A percentile compares a stretch with the other conserved stretches of the same genome.
These are phyloP conservation scores for Sminthurinus aureus DNA, from an alignment of 2,888 invertebrate genomes.

Conservation along the genomic window DNA sequence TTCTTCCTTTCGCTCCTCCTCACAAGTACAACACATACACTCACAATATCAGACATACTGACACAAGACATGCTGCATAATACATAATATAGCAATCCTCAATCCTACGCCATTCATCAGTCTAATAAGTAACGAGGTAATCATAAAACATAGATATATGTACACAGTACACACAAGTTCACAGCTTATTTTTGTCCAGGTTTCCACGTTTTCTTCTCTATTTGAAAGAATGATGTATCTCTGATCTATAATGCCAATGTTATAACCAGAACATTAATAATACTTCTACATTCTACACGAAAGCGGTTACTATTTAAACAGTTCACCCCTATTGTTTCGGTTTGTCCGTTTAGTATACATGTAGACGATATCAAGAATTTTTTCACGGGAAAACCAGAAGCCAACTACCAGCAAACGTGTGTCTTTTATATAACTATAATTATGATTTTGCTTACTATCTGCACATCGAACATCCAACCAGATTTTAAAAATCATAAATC, in stretches of 20 bases:
- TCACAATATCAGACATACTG: neutral
- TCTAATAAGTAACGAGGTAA: constrained; percentile 34
- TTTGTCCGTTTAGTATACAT: too few species aligned
- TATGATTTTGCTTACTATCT: neutral
- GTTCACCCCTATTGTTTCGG: neutral
- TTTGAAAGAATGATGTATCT: neutral
- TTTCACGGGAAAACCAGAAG: neutral
- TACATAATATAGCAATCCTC: too few species aligned
- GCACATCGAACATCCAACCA: neutral
- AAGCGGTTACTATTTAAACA: neutral
- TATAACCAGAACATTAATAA: neutral
- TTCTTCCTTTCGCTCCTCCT: constrained; percentile 33
- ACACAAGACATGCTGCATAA: neutral
- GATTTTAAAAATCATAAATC: constrained; percentile 15
- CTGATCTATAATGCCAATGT: neutral
- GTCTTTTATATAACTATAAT: too few species aligned
- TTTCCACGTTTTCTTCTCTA: constrained; percentile 2
- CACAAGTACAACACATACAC: constrained; percentile 6
- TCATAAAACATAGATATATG: constrained; percentile 16
- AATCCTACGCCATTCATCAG: constrained; percentile 29
- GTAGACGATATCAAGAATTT: neutral
- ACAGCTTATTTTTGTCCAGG: constrained; percentile 22
- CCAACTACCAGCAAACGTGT: constrained; percentile 4
- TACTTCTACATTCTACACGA: neutral
- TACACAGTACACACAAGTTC: neutral